phyloP scores from a whole-genome alignment of 2,113 vertebrate species.

The Manacus vitellinus region DNA sequence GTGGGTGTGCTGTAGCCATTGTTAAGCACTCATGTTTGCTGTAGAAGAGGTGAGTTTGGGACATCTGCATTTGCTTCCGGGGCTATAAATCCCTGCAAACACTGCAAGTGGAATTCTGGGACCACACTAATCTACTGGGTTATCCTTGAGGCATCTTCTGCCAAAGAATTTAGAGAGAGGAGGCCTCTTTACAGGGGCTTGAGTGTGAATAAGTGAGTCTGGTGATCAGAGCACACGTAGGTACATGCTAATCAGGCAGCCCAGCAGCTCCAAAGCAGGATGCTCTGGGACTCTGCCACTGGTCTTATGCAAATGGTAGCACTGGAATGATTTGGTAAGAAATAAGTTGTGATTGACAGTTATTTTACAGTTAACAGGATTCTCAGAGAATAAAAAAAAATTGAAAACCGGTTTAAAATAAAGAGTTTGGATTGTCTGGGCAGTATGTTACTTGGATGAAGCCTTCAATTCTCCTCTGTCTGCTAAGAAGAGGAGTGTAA shows the following conservation, averaged over 20 bases:
- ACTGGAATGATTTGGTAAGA: not conserved
- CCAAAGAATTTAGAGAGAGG: not conserved
- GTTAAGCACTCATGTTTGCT: not conserved
- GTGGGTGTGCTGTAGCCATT: rapidly evolving
- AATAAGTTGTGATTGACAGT: not conserved
- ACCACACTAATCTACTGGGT: not conserved
- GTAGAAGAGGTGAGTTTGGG: not conserved
- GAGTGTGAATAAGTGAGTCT: not conserved
- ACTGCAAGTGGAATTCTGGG: not conserved
- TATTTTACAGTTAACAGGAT: not conserved
- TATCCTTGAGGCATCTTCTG: not conserved
- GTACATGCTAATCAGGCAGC: not conserved
- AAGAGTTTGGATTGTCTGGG: not conserved
- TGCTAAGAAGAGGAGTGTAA: rapidly evolving
- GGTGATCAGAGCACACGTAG: not conserved
- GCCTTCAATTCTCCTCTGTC: not conserved
- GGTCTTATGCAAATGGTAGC: not conserved
- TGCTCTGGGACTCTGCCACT: not conserved
- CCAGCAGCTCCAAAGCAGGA: not conserved
- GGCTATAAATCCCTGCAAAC: not conserved
- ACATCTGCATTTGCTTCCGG: not conserved
- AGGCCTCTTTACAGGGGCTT: not conserved
- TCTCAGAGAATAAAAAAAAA: not conserved
- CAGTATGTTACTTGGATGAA: not conserved
- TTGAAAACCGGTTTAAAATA: not conserved